These are phyloP conservation scores for Lithobates sylvaticus DNA, from an alignment of 2,797 vertebrate species.

Conservation along the genomic window DNA sequence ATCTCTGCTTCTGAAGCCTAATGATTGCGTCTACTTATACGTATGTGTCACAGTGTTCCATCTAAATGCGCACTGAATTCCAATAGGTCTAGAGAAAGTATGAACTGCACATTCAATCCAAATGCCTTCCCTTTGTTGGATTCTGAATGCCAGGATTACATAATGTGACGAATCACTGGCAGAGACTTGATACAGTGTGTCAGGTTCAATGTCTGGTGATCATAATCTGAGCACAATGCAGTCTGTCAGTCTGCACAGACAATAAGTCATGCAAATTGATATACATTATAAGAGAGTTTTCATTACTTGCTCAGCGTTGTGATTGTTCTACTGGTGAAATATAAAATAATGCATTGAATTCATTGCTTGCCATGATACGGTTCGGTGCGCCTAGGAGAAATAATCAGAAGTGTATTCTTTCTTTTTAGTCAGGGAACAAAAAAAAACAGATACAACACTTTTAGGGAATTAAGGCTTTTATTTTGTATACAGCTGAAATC, in stretches of 20 bases:
- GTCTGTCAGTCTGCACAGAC: conserved; percentile 32
- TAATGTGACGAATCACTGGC: conserved; percentile 13
- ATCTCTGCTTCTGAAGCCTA: conserved; percentile 39
- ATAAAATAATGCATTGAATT: conserved; percentile 26
- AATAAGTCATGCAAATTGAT: conserved; percentile 15
- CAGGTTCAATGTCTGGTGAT: conserved; percentile 22
- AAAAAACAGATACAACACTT: not conserved
- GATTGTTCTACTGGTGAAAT: conserved; percentile 3
- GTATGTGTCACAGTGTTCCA: conserved; percentile 15
- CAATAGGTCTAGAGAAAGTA: not conserved
- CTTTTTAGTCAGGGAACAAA: not conserved
- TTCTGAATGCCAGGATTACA: conserved; percentile 6
- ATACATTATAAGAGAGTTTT: conserved; percentile 18
- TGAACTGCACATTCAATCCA: conserved; percentile 12
- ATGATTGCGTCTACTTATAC: conserved; percentile 48
- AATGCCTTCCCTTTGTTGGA: not conserved
- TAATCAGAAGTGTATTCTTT: not conserved
- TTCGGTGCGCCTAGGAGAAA: not conserved
- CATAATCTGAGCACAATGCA: conserved; percentile 19
- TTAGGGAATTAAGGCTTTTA: not conserved
- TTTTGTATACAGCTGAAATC: not conserved
- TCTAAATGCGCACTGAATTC: conserved; percentile 1
- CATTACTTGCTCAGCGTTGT: conserved; percentile 17
- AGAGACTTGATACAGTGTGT: not conserved
- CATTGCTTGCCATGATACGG: not conserved